These are phyloP conservation scores for Cynoglossus semilaevis DNA, from an alignment of 2,113 vertebrate genomes.

Conservation along the genomic window DNA sequence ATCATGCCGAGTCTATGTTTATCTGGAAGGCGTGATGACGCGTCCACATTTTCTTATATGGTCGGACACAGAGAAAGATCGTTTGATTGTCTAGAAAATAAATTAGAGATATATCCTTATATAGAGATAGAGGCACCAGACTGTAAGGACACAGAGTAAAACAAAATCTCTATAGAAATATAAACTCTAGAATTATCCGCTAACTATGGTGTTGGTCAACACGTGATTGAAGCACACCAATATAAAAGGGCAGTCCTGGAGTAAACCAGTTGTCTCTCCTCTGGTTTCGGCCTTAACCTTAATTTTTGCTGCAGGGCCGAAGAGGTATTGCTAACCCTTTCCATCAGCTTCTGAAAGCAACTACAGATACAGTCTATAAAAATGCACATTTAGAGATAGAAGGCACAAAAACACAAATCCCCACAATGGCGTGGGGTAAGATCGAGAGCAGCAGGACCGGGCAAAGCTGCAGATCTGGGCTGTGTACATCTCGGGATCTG, in stretches of 20 bases:
- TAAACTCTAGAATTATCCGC: conserved; percentile 67
- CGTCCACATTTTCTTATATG: conserved; percentile 34
- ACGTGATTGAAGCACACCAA: conserved; percentile 54
- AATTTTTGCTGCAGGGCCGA: conserved; percentile 17
- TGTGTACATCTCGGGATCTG: conserved; percentile 22
- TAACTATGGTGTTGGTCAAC: conserved; percentile 46
- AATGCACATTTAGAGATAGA: conserved; percentile 65
- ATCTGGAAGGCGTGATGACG: conserved; percentile 43
- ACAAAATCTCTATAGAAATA: conserved; percentile 70
- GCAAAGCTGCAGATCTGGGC: conserved; percentile 46
- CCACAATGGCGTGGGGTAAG: conserved; percentile 54
- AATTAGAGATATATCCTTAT: conserved; percentile 25
- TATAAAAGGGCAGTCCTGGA: conserved; percentile 65
- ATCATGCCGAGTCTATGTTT: conserved; percentile 60
- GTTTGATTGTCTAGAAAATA: conserved; percentile 76
- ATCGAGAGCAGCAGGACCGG: conserved; percentile 48
- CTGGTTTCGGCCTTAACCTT: conserved; percentile 24
- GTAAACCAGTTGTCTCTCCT: conserved; percentile 20
- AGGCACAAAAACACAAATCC: conserved; percentile 71
- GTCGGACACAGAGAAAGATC: conserved; percentile 39
- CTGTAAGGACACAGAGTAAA: conserved; percentile 57
- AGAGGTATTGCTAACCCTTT: conserved; percentile 33
- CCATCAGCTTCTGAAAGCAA: conserved; percentile 51
- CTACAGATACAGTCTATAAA: conserved; percentile 57
- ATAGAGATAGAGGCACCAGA: conserved; percentile 69